A percentile compares a stretch with the other conserved stretches of the same genome.
phyloP scores from a whole-genome alignment of 2,888 invertebrate genomes.

The Shargacucullia verbasci region DNA sequence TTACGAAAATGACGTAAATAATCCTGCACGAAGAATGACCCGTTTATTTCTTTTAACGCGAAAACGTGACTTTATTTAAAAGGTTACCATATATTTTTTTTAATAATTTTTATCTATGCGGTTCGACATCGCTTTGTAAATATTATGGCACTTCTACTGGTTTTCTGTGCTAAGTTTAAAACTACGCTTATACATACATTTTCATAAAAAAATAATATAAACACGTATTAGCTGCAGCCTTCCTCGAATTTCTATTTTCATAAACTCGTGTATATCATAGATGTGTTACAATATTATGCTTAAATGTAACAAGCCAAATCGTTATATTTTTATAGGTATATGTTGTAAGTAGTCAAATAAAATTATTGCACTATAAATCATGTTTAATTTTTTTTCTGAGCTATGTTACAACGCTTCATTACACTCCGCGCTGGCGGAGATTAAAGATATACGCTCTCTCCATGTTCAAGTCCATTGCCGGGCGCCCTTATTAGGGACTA shows the following conservation, averaged over 20 bases:
- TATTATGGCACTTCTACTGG: conserved; percentile 29
- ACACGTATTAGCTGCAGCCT: not conserved
- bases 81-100: conserved; percentile 36
- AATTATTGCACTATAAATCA: conserved; percentile 28
- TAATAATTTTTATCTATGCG: conserved; percentile 13
- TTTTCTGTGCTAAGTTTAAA: conserved; percentile 24
- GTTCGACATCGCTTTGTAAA: conserved; percentile 42
- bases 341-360: conserved; percentile 58
- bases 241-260: conserved; percentile 20
- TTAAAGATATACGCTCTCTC: too few species aligned
- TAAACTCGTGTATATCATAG: conserved; percentile 22
- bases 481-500: too few species aligned
- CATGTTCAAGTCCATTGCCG: too few species aligned
- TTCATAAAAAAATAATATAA: not conserved
- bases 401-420: not conserved
- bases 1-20: too few species aligned
- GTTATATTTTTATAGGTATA: conserved; percentile 48
- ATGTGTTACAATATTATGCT: conserved; percentile 34
- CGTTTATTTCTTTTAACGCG: conserved; percentile 11
- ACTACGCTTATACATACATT: conserved; percentile 17
- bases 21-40: too few species aligned
- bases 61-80: conserved; percentile 30
- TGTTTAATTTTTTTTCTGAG: conserved; percentile 11
- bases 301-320: conserved; percentile 52
- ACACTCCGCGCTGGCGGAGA: too few species aligned